These are phyloP conservation scores for Phrynocephalus versicolor DNA, from an alignment of 2,113 vertebrate species.

Conservation along the genomic window DNA sequence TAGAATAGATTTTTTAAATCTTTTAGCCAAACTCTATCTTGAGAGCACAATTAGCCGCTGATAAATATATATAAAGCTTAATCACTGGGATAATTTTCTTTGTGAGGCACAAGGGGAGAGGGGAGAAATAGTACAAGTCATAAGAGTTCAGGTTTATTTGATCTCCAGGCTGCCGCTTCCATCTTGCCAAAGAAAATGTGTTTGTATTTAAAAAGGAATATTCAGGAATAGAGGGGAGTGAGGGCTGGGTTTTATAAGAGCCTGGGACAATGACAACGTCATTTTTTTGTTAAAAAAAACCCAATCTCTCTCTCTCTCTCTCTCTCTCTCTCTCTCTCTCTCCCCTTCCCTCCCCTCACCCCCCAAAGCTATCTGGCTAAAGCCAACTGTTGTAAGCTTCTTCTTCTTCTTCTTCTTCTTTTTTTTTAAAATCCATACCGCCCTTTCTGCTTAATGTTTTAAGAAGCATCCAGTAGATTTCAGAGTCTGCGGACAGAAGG, in stretches of 20 bases:
- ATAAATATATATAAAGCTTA: conserved; percentile 55
- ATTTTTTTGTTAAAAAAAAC: conserved; percentile 33
- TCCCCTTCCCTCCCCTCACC: no score
- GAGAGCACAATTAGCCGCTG: conserved; percentile 50
- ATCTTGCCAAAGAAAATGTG: conserved; percentile 44
- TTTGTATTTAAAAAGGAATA: conserved; percentile 55
- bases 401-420: no score
- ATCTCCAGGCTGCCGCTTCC: conserved; percentile 27
- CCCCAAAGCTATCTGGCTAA: conserved; percentile 10
- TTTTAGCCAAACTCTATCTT: conserved; percentile 41
- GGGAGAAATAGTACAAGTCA: no score
- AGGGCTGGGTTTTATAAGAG: conserved; percentile 31
- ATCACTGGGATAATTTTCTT: conserved; percentile 43
- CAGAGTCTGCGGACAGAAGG: background rate
- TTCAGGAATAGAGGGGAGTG: background rate
- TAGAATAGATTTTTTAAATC: conserved; percentile 31
- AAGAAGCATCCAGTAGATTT: background rate
- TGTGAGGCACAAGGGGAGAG: conserved; percentile 21
- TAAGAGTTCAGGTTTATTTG: conserved; percentile 40
- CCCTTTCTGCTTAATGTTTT: background rate
- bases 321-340: background rate
- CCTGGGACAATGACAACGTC: conserved; percentile 17
- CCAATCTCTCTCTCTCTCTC: background rate
- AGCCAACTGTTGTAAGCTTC: background rate
- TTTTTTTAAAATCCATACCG: background rate